phyloP scores from a whole-genome alignment of 2,888 invertebrate species.

The Agonopterix alstromeriana region DNA sequence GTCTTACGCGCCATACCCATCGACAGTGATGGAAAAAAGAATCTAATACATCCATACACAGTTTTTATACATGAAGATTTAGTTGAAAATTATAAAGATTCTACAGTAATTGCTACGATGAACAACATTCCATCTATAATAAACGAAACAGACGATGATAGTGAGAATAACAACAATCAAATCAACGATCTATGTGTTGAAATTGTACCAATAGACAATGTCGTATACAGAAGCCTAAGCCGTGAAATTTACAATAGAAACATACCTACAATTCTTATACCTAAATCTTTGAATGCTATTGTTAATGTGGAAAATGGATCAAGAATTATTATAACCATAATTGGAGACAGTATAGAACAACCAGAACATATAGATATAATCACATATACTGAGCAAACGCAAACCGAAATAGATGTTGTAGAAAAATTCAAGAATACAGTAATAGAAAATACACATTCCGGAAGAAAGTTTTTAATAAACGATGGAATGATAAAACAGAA shows the following conservation, averaged over 20 bases:
- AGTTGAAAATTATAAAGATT: conserved; percentile 35
- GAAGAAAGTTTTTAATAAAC: conserved; percentile 74
- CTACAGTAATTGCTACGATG: conserved; percentile 53
- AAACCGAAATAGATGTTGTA: conserved; percentile 47
- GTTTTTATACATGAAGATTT: conserved; percentile 66
- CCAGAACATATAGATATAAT: conserved; percentile 71
- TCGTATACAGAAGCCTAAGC: conserved; percentile 56
- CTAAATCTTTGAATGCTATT: conserved; percentile 70
- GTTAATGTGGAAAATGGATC: conserved; percentile 74
- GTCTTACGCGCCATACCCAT: conserved; percentile 57
- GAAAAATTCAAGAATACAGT: conserved; percentile 72
- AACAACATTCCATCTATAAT: conserved; percentile 47
- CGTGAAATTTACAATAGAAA: conserved; percentile 55
- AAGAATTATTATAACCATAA: conserved; percentile 69
- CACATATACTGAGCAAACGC: conserved; percentile 50
- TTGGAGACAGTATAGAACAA: conserved; percentile 45
- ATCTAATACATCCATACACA: conserved; percentile 62
- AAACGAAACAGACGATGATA: conserved; percentile 32
- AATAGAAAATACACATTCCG: conserved; percentile 60
- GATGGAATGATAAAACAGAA: conserved; percentile 67
- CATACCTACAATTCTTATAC: conserved; percentile 70
- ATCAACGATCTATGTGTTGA: conserved; percentile 62
- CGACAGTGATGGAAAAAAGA: conserved; percentile 63
- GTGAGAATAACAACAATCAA: conserved; percentile 29
- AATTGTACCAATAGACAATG: conserved; percentile 54